These are phyloP conservation scores for Meloidogyne exigua DNA, from an alignment of 1,140 invertebrate genomes.

Conservation along the genomic window DNA sequence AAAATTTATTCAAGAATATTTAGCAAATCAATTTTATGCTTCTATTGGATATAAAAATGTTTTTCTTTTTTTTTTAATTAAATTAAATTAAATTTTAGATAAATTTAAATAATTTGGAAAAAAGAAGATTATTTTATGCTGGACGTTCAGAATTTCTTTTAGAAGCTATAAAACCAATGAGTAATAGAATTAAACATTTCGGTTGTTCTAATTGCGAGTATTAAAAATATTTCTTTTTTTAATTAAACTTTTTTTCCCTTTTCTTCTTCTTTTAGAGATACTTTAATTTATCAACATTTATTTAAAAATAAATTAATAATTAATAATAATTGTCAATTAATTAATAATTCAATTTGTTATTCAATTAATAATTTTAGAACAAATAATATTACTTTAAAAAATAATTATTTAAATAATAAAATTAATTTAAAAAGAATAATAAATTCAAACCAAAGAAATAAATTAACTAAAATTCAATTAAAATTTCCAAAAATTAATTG, in stretches of 20 bases:
- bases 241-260: neutral
- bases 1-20: slow-evolving; percentile 40
- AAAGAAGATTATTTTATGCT: slow-evolving; percentile 56
- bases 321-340: slow-evolving; percentile 3
- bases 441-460: neutral
- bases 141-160: slow-evolving; percentile 54
- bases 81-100: slow-evolving; percentile 35
- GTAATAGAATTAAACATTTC: slow-evolving; percentile 58
- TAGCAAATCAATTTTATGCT: slow-evolving; percentile 44
- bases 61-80: slow-evolving; percentile 12
- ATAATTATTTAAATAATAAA: neutral
- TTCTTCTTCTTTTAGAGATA: neutral
- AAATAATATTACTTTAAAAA: no score
- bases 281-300: neutral
- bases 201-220: slow-evolving; percentile 49
- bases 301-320: neutral
- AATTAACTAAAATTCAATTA: slow-evolving; percentile 28
- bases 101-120: slow-evolving; percentile 49
- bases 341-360: neutral
- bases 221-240: neutral
- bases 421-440: neutral
- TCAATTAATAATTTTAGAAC: no score
- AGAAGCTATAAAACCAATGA: slow-evolving; percentile 53
- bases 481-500: slow-evolving; percentile 50
- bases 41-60: slow-evolving; percentile 43